phyloP scores from a whole-genome alignment of 2,888 invertebrate species.

The Drymonia ruficornis region DNA sequence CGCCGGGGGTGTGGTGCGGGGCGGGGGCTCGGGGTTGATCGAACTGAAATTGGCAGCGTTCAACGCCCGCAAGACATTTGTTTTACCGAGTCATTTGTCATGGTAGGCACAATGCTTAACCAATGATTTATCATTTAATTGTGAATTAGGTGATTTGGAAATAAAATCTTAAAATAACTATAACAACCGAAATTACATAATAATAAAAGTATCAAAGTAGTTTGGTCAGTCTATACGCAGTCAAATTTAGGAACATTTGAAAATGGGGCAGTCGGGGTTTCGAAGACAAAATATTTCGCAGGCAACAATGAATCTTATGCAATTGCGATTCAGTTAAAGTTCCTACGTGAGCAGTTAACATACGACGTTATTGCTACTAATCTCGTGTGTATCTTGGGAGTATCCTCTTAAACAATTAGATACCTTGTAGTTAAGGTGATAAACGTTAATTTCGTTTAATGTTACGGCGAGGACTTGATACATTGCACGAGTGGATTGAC shows the following conservation, averaged over 20 bases:
- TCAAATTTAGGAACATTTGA: constrained; percentile 49
- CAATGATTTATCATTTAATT: constrained; percentile 37
- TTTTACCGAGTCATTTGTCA: constrained; percentile 63
- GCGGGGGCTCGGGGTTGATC: constrained; percentile 65
- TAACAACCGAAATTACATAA: constrained; percentile 13
- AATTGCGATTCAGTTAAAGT: constrained; percentile 41
- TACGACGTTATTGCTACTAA: constrained; percentile 27
- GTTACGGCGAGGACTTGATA: constrained; percentile 58
- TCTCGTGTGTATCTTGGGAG: constrained; percentile 29
- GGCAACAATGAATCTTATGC: constrained; percentile 42
- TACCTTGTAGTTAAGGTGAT: constrained; percentile 57
- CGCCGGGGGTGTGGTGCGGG: constrained; percentile 42
- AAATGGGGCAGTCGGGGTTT: constrained; percentile 55
- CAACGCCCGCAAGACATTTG: constrained; percentile 66
- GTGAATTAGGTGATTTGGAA: constrained; percentile 12
- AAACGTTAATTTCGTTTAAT: constrained; percentile 68
- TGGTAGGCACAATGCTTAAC: constrained; percentile 43
- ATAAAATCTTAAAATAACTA: constrained; percentile 4
- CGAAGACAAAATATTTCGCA: constrained; percentile 23
- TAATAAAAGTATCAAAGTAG: constrained; percentile 41
- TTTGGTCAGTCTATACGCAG: constrained; percentile 33
- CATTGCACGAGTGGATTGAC: constrained; percentile 63
- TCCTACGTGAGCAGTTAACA: constrained; percentile 31
- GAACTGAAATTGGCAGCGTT: constrained; percentile 78
- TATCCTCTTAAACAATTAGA: constrained; percentile 55